phyloP scores from a whole-genome alignment of 2,797 vertebrate species.

The Poecilia gillii region DNA sequence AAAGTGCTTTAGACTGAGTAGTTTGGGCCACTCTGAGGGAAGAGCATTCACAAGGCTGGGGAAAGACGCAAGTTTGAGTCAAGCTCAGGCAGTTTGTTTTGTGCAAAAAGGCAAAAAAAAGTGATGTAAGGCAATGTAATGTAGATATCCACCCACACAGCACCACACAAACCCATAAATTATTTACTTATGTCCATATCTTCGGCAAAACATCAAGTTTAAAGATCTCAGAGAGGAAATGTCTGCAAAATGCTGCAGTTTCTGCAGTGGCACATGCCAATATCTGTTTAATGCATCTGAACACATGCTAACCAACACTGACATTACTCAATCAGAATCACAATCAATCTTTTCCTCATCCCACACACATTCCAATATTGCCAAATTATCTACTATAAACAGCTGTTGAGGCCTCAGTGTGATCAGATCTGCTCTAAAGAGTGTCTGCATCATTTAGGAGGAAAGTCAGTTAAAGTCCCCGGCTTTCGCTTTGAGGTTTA shows the following conservation, averaged over 20 bases:
- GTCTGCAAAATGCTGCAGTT: constrained; percentile 31
- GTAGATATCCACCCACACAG: constrained; percentile 5
- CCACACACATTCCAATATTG: constrained; percentile 21
- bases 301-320: constrained; percentile 6
- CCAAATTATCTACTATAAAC: constrained; percentile 29
- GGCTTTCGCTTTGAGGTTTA: constrained; percentile 5
- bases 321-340: constrained; percentile 4
- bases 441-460: constrained; percentile 3
- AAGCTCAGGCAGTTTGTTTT: constrained; percentile 55
- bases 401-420: constrained; percentile 7
- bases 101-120: constrained; percentile 50
- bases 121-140: constrained; percentile 71
- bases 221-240: constrained; percentile 42
- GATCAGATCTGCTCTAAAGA: background rate
- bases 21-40: constrained; percentile 31
- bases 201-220: constrained; percentile 41
- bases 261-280: constrained; percentile 23
- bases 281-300: constrained; percentile 23
- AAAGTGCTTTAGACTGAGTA: constrained; percentile 50
- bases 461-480: constrained; percentile 9
- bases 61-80: constrained; percentile 46
- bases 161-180: constrained; percentile 18
- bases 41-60: constrained; percentile 38
- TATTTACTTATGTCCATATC: constrained; percentile 42
- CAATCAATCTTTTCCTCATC: constrained; percentile 9